Evolutionary conservation across 2,113 vertebrate genomes (phyloP).

Genomic region (Cyanoliseus patagonus): DNA sequence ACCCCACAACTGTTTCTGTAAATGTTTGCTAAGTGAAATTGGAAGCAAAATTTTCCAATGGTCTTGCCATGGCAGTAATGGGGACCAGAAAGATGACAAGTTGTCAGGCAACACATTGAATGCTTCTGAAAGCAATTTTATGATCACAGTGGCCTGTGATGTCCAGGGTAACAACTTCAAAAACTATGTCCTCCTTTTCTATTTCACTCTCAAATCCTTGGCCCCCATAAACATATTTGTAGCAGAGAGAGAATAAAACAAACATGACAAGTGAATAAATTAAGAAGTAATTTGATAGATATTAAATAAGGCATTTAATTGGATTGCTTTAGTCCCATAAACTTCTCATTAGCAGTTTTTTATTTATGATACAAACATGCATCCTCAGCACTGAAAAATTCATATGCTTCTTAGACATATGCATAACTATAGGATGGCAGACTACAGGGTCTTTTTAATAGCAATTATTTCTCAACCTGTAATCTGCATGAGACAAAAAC

Average conservation of each 20-base stretch:
- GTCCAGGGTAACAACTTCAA: neutral
- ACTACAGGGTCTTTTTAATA: neutral
- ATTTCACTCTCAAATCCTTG: neutral
- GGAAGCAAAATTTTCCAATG: neutral
- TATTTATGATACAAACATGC: neutral
- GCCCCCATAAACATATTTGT: neutral
- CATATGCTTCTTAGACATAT: neutral
- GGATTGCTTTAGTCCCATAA: neutral
- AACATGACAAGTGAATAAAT: neutral
- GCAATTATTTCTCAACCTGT: neutral
- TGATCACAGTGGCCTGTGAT: neutral
- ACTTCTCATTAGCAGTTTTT: neutral
- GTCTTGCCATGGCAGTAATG: neutral
- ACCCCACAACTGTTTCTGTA: neutral
- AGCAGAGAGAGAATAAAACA: neutral
- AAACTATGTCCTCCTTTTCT: neutral
- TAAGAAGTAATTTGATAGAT: neutral
- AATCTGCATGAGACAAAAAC: neutral
- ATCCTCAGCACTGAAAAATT: neutral
- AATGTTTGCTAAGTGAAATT: neutral
- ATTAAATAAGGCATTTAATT: neutral
- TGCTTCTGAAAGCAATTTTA: neutral
- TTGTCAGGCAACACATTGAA: neutral
- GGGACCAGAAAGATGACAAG: neutral
- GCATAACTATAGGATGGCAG: neutral